Evolutionary conservation across 2,113 vertebrate species (phyloP), one percentile per base, ranked within the genome.

Genomic region (Hemiscyllium ocellatum): DNA sequence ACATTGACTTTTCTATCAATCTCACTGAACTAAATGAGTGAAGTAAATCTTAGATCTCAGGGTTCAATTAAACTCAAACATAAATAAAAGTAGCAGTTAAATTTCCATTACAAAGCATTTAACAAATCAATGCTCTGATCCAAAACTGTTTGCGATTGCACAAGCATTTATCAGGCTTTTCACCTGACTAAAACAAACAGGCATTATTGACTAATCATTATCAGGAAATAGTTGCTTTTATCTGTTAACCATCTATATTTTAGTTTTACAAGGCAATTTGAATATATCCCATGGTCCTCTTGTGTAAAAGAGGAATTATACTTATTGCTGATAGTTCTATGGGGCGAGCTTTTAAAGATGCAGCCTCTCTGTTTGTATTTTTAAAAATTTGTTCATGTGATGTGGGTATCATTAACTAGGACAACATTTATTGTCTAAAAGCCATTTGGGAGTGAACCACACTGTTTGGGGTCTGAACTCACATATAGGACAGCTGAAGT

Each of bases 1-100:
- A 70, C 72, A 72, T 95, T 52, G 94, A 95, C 69, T 29, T 76
- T 72, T 50, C 94, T 52, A 72, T 72, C 68, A 50, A 29, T 95
- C 94, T 69, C 52, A 42, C 42, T 95, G 94, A 95, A 72, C 72
- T 69, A 26, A 93, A 50, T 19, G 94, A 95, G 69, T 76, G 94
- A 93, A 33, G 66, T 50, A 95, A 95, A 95, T 70, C 93, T 72
- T 47, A 95, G 22, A 95, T 95, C 93, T 72, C 68, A 72, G 68
- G 50, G 37, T 95, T 95, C 68, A 95, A 95, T 95, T 72, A 95
- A 95, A 24, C 42, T 95, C 94, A 95, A 29, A 69, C 94, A 76
- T 95, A 76, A 95, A 76, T 95, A 70, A 50, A 72, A 19, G 94
- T 68, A 95, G 94, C 69, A 76, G 94, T 95, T 95, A 95, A 95